Base-by-base conservation (phyloP, 2,888 invertebrate species). In the Orchesella flavescens region DNA sequence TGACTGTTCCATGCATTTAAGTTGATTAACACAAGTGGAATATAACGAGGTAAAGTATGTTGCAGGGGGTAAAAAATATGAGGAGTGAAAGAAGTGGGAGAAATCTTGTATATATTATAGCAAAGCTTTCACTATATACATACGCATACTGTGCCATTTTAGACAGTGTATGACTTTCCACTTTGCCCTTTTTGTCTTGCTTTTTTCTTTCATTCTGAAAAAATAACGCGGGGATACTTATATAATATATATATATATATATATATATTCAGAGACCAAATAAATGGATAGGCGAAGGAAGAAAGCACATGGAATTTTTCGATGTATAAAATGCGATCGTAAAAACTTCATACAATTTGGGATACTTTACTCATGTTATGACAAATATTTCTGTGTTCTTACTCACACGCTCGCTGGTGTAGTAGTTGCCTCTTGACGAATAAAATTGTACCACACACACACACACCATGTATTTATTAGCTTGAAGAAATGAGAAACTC, bases 21-120 rank as follows among this genome's bases (percentile, higher is more conserved):
- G 43, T 71, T 79, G 78, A 71, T 71, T 79, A 79, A 69, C 78
- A 79, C 21, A 53, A 17, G 66, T 12, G 66, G 49, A 68, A 68
- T 21, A 68, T 46, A 68, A 68, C 9, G 75, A 43, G 43, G n/a
- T 65, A 66, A 65, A 34, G 53, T 55, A n/a, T n/a, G 55, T 49
- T 34, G 21, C 3, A 69, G 69, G 19, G 65, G 19, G 65, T 71
- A 65, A 63, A 79, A 63, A 72, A 72, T 55, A 71, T 79, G 71
- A 72, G 63, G 71, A 79, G 78, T 79, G 72, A 79, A 79, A 71
- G 72, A 72, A 71, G 43, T 34, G 23, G 63, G 71, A 49, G 65
- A 79, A 79, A 72, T 72, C 65, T 79, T 57, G 10, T 65, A 43
- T 34, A 34, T 34, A 34, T n/a, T n/a, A n/a, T 2, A 34, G 34